A percentile compares a stretch with the other conserved stretches of the same genome.
Conservation (phyloP, 2,888 invertebrate species). For the Euplexia lucipara region DNA sequence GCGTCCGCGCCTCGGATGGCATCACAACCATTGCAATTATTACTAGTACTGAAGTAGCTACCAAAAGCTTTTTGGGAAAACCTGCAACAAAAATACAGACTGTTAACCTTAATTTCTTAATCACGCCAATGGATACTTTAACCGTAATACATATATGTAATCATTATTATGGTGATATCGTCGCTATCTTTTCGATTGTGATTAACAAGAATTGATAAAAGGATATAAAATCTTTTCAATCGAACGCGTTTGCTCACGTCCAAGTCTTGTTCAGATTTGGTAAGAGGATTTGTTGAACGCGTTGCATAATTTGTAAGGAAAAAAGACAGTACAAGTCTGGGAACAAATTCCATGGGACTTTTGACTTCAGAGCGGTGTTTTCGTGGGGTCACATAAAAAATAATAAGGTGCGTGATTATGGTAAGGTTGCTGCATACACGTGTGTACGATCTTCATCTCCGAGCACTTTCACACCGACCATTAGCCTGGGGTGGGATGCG, state of each 20-base stretch:
- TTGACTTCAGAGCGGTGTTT: slow-evolving; percentile 63
- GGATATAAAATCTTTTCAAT: slow-evolving; percentile 43
- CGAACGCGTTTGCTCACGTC: slow-evolving; percentile 54
- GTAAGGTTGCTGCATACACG: slow-evolving; percentile 69
- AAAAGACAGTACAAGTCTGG: slow-evolving; percentile 30
- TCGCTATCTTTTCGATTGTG: slow-evolving; percentile 47
- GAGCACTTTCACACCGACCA: slow-evolving; percentile 80
- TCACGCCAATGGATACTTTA: background rate
- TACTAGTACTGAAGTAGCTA: slow-evolving; percentile 86
- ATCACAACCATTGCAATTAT: slow-evolving; percentile 86
- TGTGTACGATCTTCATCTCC: slow-evolving; percentile 80
- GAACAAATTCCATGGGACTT: slow-evolving; percentile 45
- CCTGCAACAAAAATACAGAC: slow-evolving; percentile 79
- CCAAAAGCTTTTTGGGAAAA: slow-evolving; percentile 90
- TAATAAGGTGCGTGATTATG: slow-evolving; percentile 87
- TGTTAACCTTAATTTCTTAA: slow-evolving; percentile 21
- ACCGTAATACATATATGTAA: slow-evolving; percentile 26
- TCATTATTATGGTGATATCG: slow-evolving; percentile 28
- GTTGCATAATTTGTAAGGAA: slow-evolving; percentile 50
- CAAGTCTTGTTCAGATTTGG: slow-evolving; percentile 39
- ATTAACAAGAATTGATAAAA: slow-evolving; percentile 58
- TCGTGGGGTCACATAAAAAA: slow-evolving; percentile 86
- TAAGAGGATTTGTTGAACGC: slow-evolving; percentile 46
- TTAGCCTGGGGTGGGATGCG: slow-evolving; percentile 69
- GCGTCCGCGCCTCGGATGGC: slow-evolving; percentile 80